Conservation (phyloP, 53 echinoderm and acorn worm genomes). For the Actinopyga echinites region DNA sequence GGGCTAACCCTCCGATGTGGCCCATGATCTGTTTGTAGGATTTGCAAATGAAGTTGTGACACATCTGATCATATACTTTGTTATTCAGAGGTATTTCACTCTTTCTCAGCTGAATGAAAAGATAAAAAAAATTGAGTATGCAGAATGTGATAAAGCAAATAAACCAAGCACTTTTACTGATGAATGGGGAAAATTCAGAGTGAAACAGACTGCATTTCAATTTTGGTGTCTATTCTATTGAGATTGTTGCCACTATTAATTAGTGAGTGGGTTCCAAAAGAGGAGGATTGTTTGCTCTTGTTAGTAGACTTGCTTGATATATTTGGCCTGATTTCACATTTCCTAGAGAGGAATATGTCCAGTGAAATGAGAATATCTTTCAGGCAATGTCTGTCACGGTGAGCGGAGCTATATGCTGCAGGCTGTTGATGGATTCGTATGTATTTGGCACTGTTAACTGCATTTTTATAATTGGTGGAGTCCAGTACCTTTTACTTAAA, state of each 20-base stretch:
- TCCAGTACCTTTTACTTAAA: constrained; percentile 31
- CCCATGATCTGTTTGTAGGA: constrained; percentile 67
- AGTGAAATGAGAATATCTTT: constrained; percentile 42
- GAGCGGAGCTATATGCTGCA: constrained; percentile 26
- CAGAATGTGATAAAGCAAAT: constrained; percentile 47
- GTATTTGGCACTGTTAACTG: constrained; percentile 26
- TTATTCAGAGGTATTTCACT: constrained; percentile 46
- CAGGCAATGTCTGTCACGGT: constrained; percentile 16
- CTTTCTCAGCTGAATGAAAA: constrained; percentile 38
- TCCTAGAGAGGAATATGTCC: too few relatives aligned
- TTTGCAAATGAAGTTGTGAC: constrained; percentile 46
- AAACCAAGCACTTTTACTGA: constrained; percentile 43
- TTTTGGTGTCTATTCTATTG: constrained; percentile 56
- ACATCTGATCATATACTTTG: constrained; percentile 42
- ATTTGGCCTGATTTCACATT: constrained; percentile 31
- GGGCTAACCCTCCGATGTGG: constrained; percentile 57
- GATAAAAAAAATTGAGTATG: constrained; percentile 24
- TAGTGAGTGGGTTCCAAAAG: constrained; percentile 52
- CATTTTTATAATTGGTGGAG: constrained; percentile 39
- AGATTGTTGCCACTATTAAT: constrained; percentile 56
- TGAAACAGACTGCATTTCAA: constrained; percentile 61
- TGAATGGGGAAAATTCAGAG: constrained; percentile 44
- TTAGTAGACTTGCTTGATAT: constrained; percentile 55
- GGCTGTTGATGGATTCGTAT: constrained; percentile 37
- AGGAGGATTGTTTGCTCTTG: constrained; percentile 44